Conservation (phyloP, 2,797 vertebrate species). For the Parauchenoglanis ngamensis region DNA sequence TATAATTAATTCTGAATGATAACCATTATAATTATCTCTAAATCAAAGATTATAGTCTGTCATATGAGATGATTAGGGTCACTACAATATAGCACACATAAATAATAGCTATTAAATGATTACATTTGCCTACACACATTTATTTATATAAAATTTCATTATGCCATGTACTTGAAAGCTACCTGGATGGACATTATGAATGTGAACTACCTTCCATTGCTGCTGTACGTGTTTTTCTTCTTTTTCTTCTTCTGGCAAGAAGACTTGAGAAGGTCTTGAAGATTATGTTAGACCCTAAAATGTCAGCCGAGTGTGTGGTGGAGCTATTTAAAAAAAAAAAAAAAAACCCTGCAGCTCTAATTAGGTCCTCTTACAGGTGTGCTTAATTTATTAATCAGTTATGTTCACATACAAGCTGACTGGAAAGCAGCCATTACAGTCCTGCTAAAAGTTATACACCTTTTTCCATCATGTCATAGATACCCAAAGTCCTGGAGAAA, state of each 20-base stretch:
- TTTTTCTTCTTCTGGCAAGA: not conserved
- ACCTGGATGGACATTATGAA: not conserved
- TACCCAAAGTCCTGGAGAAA: not conserved
- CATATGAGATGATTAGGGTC: not conserved
- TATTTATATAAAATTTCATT: not conserved
- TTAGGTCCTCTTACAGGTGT: not conserved
- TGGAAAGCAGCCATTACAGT: not conserved
- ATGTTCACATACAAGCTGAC: not conserved
- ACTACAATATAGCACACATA: not conserved
- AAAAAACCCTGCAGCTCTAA: not conserved
- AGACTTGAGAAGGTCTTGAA: not conserved
- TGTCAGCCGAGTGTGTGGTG: not conserved
- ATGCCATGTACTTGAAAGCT: not conserved
- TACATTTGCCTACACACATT: not conserved
- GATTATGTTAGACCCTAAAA: not conserved
- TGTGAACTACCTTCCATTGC: not conserved
- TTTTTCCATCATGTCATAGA: not conserved
- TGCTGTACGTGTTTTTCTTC: not conserved
- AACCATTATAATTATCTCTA: no score
- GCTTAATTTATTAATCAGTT: not conserved
- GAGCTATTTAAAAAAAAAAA: not conserved
- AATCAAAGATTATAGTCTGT: not conserved
- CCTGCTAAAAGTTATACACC: not conserved
- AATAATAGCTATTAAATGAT: not conserved
- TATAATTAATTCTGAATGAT: not conserved